phyloP scores from a whole-genome alignment of 2,113 vertebrate species.

The Arizona elegans region DNA sequence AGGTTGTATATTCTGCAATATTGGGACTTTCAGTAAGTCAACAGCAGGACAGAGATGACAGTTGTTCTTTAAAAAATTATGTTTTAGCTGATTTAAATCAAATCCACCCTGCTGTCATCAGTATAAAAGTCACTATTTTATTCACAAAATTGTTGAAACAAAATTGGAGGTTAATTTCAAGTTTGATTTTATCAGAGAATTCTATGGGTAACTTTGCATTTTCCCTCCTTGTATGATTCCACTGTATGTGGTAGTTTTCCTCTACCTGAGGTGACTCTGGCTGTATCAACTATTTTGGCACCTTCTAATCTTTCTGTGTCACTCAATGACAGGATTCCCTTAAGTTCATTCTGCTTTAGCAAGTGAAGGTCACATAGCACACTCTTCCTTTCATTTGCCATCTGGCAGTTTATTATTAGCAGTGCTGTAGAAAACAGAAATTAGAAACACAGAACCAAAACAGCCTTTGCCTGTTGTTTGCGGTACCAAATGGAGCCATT shows the following conservation, averaged over 20 bases:
- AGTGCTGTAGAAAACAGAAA: slow-evolving; percentile 30
- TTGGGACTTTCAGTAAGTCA: no score
- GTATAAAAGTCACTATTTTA: neutral
- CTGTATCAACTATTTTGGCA: slow-evolving; percentile 18
- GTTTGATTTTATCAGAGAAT: neutral
- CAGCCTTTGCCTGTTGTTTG: slow-evolving; percentile 1
- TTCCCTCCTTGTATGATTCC: rapidly evolving
- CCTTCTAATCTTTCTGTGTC: slow-evolving; percentile 17
- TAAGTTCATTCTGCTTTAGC: slow-evolving; percentile 27
- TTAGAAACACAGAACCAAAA: slow-evolving; percentile 27
- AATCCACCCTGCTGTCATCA: neutral
- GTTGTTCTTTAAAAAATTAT: no score
- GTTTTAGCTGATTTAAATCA: no score
- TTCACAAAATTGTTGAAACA: neutral
- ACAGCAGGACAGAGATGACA: no score
- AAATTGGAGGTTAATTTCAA: neutral
- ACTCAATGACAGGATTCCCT: slow-evolving; percentile 32
- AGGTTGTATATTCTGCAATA: no score
- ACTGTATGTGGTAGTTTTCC: slow-evolving; percentile 13
- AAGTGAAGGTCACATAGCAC: slow-evolving; percentile 16
- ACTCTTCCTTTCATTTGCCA: slow-evolving; percentile 16
- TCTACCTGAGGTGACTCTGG: slow-evolving; percentile 28
- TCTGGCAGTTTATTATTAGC: slow-evolving; percentile 41
- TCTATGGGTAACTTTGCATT: neutral
- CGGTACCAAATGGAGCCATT: neutral